These are phyloP conservation scores for Thera obeliscata DNA, from an alignment of 2,888 invertebrate genomes.

Conservation along the genomic window DNA sequence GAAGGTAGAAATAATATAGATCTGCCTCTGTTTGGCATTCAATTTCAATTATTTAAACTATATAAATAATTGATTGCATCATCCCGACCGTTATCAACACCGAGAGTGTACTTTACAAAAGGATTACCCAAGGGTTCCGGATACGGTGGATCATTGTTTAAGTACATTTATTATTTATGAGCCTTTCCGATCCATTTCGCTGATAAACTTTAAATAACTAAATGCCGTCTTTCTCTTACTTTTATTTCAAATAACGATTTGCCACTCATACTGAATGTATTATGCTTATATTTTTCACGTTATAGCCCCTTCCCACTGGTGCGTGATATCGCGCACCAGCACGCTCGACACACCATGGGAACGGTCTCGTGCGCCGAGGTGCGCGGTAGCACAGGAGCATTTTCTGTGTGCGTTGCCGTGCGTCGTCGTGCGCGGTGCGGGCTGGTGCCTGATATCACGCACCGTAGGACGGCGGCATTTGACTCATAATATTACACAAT, in stretches of 20 bases:
- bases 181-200: slow-evolving; percentile 8
- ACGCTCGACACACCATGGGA: too few species aligned
- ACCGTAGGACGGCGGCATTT: too few species aligned
- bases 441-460: too few species aligned
- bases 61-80: background rate
- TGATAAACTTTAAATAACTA: background rate
- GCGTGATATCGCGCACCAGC: too few species aligned
- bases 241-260: background rate
- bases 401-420: too few species aligned
- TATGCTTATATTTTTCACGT: too few species aligned
- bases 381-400: too few species aligned
- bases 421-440: too few species aligned
- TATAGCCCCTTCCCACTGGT: too few species aligned
- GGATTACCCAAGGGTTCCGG: slow-evolving; percentile 1
- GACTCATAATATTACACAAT: too few species aligned
- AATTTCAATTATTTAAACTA: background rate
- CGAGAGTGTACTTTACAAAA: background rate
- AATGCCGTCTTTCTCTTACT: background rate
- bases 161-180: slow-evolving; percentile 26
- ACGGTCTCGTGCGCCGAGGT: too few species aligned
- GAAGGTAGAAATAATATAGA: background rate
- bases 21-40: background rate
- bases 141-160: slow-evolving; percentile 7
- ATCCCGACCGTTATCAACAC: background rate
- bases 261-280: too few species aligned